A percentile compares a stretch with the other conserved stretches of the same genome.
phyloP scores from a whole-genome alignment of 2,797 vertebrate genomes.

The Pipistrellus pygmaeus region DNA sequence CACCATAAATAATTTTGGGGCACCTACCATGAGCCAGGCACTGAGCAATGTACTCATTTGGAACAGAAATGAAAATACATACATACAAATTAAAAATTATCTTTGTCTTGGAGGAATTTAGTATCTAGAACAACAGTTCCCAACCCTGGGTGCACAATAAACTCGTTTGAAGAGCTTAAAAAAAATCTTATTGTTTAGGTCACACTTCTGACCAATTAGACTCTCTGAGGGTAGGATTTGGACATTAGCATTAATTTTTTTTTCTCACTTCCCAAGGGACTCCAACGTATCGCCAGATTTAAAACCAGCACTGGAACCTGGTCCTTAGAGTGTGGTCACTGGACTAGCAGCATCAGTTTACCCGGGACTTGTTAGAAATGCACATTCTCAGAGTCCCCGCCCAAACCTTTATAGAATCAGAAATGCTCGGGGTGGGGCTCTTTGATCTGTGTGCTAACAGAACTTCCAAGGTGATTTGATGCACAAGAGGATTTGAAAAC shows the following conservation, averaged over 20 bases:
- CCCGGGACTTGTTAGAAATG: not conserved
- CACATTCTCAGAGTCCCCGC: not conserved
- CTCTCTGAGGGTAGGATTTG: not conserved
- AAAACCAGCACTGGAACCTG: not conserved
- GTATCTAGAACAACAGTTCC: not conserved
- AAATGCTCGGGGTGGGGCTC: not conserved
- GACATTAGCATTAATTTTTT: not conserved
- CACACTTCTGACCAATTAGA: not conserved
- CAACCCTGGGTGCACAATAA: not conserved
- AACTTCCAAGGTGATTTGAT: not conserved
- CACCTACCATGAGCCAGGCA: not conserved
- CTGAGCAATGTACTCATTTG: not conserved
- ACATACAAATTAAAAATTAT: not conserved
- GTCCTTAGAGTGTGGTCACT: not conserved
- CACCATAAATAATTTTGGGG: not conserved
- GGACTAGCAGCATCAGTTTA: not conserved
- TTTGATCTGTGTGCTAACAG: accelerated
- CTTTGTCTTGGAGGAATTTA: not conserved
- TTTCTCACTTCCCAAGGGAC: not conserved
- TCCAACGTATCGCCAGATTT: not conserved
- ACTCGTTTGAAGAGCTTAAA: not conserved
- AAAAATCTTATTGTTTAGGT: not conserved
- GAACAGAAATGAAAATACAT: not conserved
- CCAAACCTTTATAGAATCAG: not conserved
- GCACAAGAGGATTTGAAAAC: not conserved